Percentiles rank a stretch among this genome's conserved stretches.
These are phyloP conservation scores for Sesia apiformis DNA, from an alignment of 2,888 invertebrate species.

Conservation along the genomic window DNA sequence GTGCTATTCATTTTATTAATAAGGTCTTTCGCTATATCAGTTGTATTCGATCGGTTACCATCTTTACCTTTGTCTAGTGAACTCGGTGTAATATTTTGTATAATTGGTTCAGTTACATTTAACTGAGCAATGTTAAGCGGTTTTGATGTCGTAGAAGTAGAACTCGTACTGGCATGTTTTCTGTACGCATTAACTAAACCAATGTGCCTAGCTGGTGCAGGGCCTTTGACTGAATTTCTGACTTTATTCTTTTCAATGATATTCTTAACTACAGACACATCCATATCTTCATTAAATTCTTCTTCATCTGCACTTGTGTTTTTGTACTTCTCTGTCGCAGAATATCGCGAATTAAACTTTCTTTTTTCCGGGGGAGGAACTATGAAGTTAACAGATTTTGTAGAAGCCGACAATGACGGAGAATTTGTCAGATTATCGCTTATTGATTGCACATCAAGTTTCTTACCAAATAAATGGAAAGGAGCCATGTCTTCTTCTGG, in stretches of 20 bases:
- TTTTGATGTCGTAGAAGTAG: slow-evolving; percentile 30
- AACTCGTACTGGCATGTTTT: slow-evolving; percentile 46
- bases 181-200: slow-evolving; percentile 64
- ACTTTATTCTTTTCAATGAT: slow-evolving; percentile 69
- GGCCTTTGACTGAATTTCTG: slow-evolving; percentile 65
- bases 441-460: slow-evolving; percentile 55
- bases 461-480: slow-evolving; percentile 82
- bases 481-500: slow-evolving; percentile 80
- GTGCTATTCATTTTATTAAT: slow-evolving; percentile 18
- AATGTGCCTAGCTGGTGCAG: slow-evolving; percentile 60
- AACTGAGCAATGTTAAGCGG: slow-evolving; percentile 35
- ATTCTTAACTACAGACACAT: slow-evolving; percentile 75
- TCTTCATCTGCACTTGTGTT: slow-evolving; percentile 70
- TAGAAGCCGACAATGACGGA: slow-evolving; percentile 62
- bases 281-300: slow-evolving; percentile 73
- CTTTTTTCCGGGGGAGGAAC: slow-evolving; percentile 52
- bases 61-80: slow-evolving; percentile 31
- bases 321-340: slow-evolving; percentile 63
- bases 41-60: slow-evolving; percentile 21
- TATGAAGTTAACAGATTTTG: slow-evolving; percentile 63
- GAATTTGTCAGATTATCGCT: slow-evolving; percentile 61
- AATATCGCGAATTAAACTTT: slow-evolving; percentile 61
- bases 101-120: slow-evolving; percentile 43
- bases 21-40: slow-evolving; percentile 18
- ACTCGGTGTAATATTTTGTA: slow-evolving; percentile 32